Conservation (phyloP, 2,888 invertebrate genomes). For the Bellardia bayeri region DNA sequence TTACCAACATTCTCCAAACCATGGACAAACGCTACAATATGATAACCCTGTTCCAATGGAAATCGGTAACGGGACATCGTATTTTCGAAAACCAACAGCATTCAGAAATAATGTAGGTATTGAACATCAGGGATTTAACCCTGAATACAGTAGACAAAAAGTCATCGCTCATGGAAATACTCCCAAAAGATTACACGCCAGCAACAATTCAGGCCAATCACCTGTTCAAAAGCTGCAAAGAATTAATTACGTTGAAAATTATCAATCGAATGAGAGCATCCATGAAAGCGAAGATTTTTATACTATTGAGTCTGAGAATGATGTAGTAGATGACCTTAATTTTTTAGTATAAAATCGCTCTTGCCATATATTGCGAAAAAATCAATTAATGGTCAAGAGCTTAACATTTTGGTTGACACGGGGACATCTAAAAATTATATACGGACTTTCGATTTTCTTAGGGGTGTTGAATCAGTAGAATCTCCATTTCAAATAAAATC, state of each 20-base stretch:
- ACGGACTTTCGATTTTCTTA: too few species aligned
- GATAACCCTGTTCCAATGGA: conserved; percentile 24
- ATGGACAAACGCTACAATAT: neutral
- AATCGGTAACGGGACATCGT: conserved; percentile 38
- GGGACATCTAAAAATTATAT: too few species aligned
- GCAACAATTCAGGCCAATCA: conserved; percentile 2
- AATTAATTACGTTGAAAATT: conserved; percentile 38
- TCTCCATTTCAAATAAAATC: too few species aligned
- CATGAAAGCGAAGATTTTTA: conserved; percentile 36
- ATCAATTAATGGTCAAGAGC: too few species aligned
- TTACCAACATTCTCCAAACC: too few species aligned
- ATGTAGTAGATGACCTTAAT: conserved; percentile 29
- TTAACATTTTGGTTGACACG: too few species aligned
- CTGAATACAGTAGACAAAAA: conserved; percentile 19
- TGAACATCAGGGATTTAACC: neutral
- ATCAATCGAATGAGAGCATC: conserved; percentile 6
- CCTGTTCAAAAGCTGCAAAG: neutral
- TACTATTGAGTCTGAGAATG: neutral
- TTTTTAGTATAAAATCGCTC: conserved; percentile 59
- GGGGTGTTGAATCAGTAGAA: too few species aligned
- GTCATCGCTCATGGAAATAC: neutral
- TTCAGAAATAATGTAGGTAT: neutral
- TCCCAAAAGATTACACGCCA: neutral
- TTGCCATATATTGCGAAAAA: conserved; percentile 32
- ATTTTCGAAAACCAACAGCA: neutral